Evolutionary conservation across 2,113 vertebrate species (phyloP).

Genomic region (Misgurnus anguillicaudatus): DNA sequence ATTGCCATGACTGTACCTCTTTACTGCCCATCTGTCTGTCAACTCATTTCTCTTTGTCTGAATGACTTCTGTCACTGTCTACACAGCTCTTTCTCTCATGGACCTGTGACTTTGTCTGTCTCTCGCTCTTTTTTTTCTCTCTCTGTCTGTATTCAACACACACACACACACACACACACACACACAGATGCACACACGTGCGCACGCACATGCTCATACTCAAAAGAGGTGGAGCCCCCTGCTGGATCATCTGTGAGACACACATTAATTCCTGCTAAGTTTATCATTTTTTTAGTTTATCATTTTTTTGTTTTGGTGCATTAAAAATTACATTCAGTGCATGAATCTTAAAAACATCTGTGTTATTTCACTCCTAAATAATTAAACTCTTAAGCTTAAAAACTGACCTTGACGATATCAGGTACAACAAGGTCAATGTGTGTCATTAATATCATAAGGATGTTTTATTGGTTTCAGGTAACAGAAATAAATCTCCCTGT

Average conservation of each 20-base stretch:
- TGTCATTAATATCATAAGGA: no score
- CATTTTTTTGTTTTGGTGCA: no score
- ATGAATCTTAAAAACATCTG: neutral
- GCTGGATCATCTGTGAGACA: slow-evolving; percentile 55
- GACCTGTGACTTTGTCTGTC: neutral
- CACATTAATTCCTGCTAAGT: neutral
- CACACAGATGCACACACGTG: no score
- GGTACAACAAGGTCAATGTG: no score
- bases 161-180: slow-evolving; percentile 66
- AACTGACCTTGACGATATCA: no score
- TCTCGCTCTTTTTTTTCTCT: neutral
- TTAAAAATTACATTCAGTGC: neutral
- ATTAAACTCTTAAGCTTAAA: no score
- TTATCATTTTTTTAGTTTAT: neutral
- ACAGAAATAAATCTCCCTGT: no score
- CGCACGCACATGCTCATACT: neutral
- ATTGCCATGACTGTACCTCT: slow-evolving; percentile 18
- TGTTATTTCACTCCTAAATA: no score
- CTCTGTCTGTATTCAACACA: slow-evolving; percentile 64
- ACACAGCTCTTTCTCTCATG: neutral
- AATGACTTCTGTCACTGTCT: slow-evolving; percentile 27
- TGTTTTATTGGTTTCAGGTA: no score
- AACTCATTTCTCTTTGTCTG: slow-evolving; percentile 6
- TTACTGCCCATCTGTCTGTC: neutral
- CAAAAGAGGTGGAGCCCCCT: slow-evolving; percentile 59